Base-by-base conservation (phyloP, 2,113 vertebrate species). In the Miniopterus natalensis region DNA sequence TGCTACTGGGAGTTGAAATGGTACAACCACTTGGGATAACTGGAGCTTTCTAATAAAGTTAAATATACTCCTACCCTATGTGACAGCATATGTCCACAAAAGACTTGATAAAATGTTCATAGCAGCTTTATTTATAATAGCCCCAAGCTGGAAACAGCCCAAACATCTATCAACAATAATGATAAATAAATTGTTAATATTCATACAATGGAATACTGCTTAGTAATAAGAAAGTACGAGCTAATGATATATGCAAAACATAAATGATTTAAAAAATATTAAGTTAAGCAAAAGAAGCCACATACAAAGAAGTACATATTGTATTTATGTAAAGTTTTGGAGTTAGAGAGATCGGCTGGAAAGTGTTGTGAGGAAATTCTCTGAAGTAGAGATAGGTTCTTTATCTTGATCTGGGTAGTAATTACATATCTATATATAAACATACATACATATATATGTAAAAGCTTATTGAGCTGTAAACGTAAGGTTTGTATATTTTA, bases 401-500 rank as follows among this genome's bases (percentile, higher is more conserved):
- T 10, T 68, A 57, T 79, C n/a, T 88, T 65, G 31, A 59, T n/a
- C 23, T 73, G 21, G 36, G 36, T 61, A 18, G 27, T 61, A 17
- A 4, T 73, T 73, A n/a, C 2, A 70, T 57, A 40, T 25, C 15
- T 14, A 25, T 4, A 31, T 25, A 3, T 53, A 31, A 8, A 31
- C 10, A 9, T 5, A 61, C 25, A 25, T 8, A 36, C 6, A 14
- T 40, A 36, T 55, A 61, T 53, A 85, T 3, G 5, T 59, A 27
- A 25, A 95, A 86, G 45, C 75, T 92, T 49, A 88, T 51, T 31
- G 27, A 92, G 7, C 21, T 89, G 6, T 73, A 78, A 70, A 94
- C 1, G 17, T 73, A 71, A 88, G 66, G 17, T 68, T 73, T 75
- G 10, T 59, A 3, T 49, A 93, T 42, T 93, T 78, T 86, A 27